Conservation (phyloP, 64 coral and sea anemone genomes). For the Porites australiensis region DNA sequence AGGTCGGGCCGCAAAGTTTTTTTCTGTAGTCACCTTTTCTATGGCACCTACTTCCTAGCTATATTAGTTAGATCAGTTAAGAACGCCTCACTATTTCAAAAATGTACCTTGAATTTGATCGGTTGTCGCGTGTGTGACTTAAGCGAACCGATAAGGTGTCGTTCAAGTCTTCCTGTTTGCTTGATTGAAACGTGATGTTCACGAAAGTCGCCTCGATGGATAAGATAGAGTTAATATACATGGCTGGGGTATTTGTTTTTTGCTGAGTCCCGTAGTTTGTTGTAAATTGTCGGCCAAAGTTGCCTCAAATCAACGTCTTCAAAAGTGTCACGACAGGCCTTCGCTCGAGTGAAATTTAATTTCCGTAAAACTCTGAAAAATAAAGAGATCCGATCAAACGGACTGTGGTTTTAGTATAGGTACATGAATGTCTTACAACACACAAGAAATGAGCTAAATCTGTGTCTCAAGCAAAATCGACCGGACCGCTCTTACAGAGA, state of each 20-base stretch:
- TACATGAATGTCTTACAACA: too few species aligned
- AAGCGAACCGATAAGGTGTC: too few species aligned
- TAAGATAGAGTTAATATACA: too few species aligned
- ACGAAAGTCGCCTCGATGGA: too few species aligned
- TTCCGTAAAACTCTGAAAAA: constrained; percentile 5
- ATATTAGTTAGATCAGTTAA: constrained; percentile 9
- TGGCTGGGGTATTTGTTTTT: too few species aligned
- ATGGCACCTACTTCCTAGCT: constrained; percentile 15
- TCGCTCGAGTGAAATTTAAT: constrained; percentile 20
- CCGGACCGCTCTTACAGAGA: too few species aligned
- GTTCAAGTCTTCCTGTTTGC: too few species aligned
- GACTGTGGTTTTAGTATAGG: not conserved
- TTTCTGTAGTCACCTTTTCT: constrained; percentile 18
- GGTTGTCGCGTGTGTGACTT: not conserved
- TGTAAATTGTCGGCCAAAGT: not conserved
- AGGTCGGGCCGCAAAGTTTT: constrained; percentile 21
- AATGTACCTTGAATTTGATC: constrained; percentile 17
- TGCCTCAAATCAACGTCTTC: not conserved
- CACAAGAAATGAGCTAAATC: too few species aligned
- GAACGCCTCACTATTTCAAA: constrained; percentile 23
- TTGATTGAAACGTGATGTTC: too few species aligned
- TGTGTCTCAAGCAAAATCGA: too few species aligned
- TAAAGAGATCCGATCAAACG: constrained; percentile 20
- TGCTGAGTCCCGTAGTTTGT: too few species aligned
- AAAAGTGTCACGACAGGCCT: constrained; percentile 22